Base-by-base conservation (phyloP, 2,113 vertebrate species). In the Spea bombifrons region DNA sequence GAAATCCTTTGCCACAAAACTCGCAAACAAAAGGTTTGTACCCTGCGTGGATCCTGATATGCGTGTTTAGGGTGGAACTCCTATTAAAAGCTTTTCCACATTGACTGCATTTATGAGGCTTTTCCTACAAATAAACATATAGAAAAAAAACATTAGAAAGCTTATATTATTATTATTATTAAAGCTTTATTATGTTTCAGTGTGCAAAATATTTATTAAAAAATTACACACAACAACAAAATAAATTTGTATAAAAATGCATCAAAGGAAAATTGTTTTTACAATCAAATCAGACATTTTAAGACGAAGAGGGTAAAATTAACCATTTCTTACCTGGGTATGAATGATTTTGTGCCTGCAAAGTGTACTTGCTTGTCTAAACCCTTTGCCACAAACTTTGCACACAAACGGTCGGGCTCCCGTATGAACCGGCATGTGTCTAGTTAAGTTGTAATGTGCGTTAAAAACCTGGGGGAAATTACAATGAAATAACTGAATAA, bases 81-180 rank as follows among this genome's bases (percentile, higher is more conserved):
- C 97, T 92, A 90, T 99, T 99, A 91, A 99, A 99, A n/a, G 97
- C 97, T 88, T 99, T 99, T 75, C 97, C 97, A 48, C 97, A 98
- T 89, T 99, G 97, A 89, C 94, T 96, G 81, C 97, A 99, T 85
- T 99, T 98, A 75, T 99, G 97, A 76, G 97, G 97, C 81, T 99
- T 99, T 88, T 99, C 97, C 97, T 94, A 84, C 75, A 69, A 75
- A 52, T 47, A 47, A 9, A 49, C 15, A 12, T 59, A 12, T 12
- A 0, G 15, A 57, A 64, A 17, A 64, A 17, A 64, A 16, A 64
- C 61, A 53, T 53, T 6, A 52, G 6, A 52, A 6, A 52, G 6
- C 6, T 10, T 52, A 52, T 52, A 10, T 52, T n/a, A n/a, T n/a
- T n/a, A n/a, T n/a, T n/a, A n/a, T n/a, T n/a, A n/a, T n/a, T n/a